Conservation (phyloP, 2,113 vertebrate species). For the Elaphurus davidianus region DNA sequence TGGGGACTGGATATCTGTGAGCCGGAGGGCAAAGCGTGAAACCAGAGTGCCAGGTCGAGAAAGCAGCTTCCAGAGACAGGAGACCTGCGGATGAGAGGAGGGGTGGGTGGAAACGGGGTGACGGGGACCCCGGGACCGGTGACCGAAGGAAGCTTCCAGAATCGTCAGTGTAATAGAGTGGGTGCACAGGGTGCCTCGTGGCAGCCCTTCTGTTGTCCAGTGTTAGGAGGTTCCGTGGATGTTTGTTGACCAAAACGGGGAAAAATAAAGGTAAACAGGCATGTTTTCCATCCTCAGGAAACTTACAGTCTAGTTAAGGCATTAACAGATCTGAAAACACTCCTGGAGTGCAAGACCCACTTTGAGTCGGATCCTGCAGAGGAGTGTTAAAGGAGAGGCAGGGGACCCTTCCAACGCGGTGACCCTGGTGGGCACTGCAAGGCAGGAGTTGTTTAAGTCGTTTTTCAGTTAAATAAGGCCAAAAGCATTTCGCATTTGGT, state of each 20-base stretch:
- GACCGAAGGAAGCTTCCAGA: not conserved
- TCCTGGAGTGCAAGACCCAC: accelerated
- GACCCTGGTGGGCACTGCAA: not conserved
- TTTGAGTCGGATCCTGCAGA: not conserved
- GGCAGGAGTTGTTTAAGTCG: not conserved
- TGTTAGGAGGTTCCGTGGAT: not conserved
- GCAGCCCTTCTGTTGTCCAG: not conserved
- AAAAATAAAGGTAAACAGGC: not conserved
- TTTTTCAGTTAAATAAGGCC: not conserved
- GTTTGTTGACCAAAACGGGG: not conserved
- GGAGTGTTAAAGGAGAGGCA: not conserved
- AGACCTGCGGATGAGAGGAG: not conserved
- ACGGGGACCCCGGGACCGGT: not conserved
- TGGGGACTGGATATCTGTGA: not conserved
- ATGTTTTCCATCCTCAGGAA: not conserved
- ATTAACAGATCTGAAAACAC: not conserved
- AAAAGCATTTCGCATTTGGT: accelerated
- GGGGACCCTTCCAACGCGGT: not conserved
- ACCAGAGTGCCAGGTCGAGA: not conserved
- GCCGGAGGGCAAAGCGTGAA: not conserved
- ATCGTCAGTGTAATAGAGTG: accelerated
- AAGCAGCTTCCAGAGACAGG: not conserved
- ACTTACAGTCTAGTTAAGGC: too few species aligned
- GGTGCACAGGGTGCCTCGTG: accelerated
- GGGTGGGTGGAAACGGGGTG: not conserved